A percentile compares a stretch with the other conserved stretches of the same genome.
phyloP scores from a whole-genome alignment of 1,140 invertebrate genomes.

The Drosophila athabasca region DNA sequence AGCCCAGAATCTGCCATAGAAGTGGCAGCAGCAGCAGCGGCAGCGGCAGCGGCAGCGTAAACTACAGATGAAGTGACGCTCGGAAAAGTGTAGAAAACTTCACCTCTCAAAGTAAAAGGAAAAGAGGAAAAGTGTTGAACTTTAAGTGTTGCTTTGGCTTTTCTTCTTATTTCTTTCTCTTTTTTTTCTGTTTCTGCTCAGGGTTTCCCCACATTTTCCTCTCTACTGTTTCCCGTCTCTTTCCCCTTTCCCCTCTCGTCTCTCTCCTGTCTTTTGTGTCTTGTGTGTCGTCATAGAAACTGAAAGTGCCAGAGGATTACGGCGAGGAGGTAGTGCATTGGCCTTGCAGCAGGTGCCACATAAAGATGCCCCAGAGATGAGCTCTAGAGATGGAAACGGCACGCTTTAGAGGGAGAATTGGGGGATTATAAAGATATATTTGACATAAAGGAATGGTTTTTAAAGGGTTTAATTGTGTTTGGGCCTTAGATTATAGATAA shows the following conservation, averaged over 20 bases:
- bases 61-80: constrained; percentile 29
- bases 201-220: constrained; percentile 1
- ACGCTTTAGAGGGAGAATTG: too few species aligned
- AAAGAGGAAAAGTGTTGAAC: constrained; percentile 48
- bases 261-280: background rate
- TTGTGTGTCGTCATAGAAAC: constrained; percentile 52
- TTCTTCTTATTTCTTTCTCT: constrained; percentile 7
- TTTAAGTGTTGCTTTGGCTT: constrained; percentile 46
- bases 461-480: too few species aligned
- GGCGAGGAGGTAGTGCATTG: constrained; percentile 21
- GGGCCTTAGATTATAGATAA: too few species aligned
- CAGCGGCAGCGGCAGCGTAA: too few species aligned
- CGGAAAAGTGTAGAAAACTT: constrained; percentile 9
- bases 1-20: too few species aligned
- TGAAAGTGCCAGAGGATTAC: constrained; percentile 49
- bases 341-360: constrained; percentile 4
- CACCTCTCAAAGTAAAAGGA: constrained; percentile 24
- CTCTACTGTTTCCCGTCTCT: background rate
- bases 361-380: too few species aligned
- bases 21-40: background rate
- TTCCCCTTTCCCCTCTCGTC: background rate
- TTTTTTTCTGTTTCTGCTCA: constrained; percentile 2
- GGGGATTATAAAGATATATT: background rate
- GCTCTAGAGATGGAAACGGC: constrained; percentile 1
- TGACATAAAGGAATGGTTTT: too few species aligned